These are phyloP conservation scores for Chaetura pelagica DNA, from an alignment of 2,113 vertebrate genomes.

Conservation along the genomic window DNA sequence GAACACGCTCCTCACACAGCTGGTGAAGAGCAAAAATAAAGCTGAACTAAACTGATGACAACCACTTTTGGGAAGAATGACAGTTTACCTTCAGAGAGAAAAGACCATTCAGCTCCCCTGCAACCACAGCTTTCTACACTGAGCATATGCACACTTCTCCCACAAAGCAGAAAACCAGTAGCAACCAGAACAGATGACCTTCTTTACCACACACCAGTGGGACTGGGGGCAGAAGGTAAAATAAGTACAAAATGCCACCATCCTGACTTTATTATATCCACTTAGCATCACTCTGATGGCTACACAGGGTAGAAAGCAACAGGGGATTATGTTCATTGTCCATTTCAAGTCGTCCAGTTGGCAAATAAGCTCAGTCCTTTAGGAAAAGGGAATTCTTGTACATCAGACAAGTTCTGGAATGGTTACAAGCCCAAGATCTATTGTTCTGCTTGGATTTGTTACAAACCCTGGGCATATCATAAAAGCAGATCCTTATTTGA, in stretches of 20 bases:
- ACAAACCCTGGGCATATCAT: neutral
- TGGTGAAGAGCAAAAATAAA: constrained; percentile 29
- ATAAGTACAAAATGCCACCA: neutral
- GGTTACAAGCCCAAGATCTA: neutral
- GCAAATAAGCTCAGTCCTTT: neutral
- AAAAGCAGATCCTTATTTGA: neutral
- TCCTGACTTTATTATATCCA: neutral
- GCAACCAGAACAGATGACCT: neutral
- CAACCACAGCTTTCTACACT: neutral
- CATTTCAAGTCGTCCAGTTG: neutral
- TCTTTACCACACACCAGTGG: neutral
- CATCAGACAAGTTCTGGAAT: neutral
- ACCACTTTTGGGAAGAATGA: neutral
- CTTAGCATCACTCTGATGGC: neutral
- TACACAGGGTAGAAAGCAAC: neutral
- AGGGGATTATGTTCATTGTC: neutral
- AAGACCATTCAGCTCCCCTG: neutral
- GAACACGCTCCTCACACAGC: neutral
- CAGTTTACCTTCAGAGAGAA: neutral
- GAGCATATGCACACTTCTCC: neutral
- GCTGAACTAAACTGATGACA: constrained; percentile 17
- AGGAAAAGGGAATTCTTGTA: neutral
- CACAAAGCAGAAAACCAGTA: neutral
- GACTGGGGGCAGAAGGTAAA: neutral
- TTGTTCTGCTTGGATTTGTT: neutral